A percentile compares a stretch with the other conserved stretches of the same genome.
Conservation (phyloP, 1,140 invertebrate species). For the Saccostrea glomerata region DNA sequence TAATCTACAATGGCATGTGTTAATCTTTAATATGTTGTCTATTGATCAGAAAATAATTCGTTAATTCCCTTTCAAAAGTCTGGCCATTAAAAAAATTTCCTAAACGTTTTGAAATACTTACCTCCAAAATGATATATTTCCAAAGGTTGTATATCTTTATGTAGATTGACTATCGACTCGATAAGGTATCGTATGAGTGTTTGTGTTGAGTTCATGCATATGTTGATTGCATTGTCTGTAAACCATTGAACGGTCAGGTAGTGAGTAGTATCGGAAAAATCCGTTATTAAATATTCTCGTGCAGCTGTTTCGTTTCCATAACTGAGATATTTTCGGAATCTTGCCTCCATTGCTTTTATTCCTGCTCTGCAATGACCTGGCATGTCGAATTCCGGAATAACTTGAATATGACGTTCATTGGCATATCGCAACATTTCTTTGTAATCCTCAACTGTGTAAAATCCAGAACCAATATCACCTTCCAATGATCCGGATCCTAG, state of each 20-base stretch:
- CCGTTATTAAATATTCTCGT: slow-evolving; percentile 61
- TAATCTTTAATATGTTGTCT: no score
- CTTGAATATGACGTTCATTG: slow-evolving; percentile 64
- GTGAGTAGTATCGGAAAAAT: slow-evolving; percentile 62
- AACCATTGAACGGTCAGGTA: slow-evolving; percentile 72
- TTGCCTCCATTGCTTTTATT: slow-evolving; percentile 70
- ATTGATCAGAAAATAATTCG: no score
- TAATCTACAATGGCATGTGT: no score
- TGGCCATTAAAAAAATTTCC: no score
- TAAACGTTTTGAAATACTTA: background rate
- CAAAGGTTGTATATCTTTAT: slow-evolving; percentile 69
- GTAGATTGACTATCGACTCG: slow-evolving; percentile 57
- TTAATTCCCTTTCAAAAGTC: no score
- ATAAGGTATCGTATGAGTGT: slow-evolving; percentile 66
- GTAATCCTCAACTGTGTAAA: slow-evolving; percentile 72
- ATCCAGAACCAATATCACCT: slow-evolving; percentile 66
- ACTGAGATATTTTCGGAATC: slow-evolving; percentile 50
- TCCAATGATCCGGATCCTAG: slow-evolving; percentile 70
- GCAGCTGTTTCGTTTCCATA: slow-evolving; percentile 48
- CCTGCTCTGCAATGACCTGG: slow-evolving; percentile 74
- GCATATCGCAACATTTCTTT: slow-evolving; percentile 71
- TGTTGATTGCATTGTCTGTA: slow-evolving; percentile 74
- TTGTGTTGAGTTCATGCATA: slow-evolving; percentile 72
- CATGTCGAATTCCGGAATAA: slow-evolving; percentile 77
- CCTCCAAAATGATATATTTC: slow-evolving; percentile 75